phyloP scores from a whole-genome alignment of 35 echinoderm and acorn worm species.

The Ptychodera flava region DNA sequence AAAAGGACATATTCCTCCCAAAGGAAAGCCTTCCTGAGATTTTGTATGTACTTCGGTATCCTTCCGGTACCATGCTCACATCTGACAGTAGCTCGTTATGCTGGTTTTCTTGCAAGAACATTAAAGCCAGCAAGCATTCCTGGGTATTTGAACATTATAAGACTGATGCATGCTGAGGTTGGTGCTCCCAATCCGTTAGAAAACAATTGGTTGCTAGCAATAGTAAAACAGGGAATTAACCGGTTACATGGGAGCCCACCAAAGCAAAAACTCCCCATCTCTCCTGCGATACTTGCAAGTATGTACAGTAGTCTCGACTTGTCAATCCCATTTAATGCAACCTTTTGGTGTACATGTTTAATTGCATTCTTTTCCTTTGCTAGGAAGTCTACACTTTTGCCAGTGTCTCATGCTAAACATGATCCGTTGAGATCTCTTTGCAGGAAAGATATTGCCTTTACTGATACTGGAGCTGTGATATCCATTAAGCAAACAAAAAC shows the following conservation, averaged over 20 bases:
- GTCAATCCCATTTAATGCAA: background rate
- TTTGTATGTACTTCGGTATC: background rate
- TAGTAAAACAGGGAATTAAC: background rate
- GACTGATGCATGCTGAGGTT: background rate
- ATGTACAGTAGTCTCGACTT: background rate
- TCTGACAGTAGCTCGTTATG: background rate
- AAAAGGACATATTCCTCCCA: background rate
- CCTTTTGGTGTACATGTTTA: background rate
- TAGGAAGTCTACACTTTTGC: background rate
- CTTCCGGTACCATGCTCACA: background rate
- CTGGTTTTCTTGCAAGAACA: background rate
- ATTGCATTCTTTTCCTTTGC: background rate
- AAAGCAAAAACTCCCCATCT: background rate
- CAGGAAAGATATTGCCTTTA: background rate
- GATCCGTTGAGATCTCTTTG: background rate
- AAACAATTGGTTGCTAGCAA: background rate
- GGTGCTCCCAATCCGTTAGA: background rate
- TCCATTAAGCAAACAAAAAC: too few species aligned
- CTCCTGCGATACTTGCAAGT: background rate
- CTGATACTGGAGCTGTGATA: too few species aligned
- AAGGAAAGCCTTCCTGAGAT: background rate
- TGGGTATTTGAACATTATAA: background rate
- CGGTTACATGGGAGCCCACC: background rate
- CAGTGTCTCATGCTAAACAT: background rate
- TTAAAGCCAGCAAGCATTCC: background rate